Base-by-base conservation (phyloP, 2,888 invertebrate species). In the Muscina levida region DNA sequence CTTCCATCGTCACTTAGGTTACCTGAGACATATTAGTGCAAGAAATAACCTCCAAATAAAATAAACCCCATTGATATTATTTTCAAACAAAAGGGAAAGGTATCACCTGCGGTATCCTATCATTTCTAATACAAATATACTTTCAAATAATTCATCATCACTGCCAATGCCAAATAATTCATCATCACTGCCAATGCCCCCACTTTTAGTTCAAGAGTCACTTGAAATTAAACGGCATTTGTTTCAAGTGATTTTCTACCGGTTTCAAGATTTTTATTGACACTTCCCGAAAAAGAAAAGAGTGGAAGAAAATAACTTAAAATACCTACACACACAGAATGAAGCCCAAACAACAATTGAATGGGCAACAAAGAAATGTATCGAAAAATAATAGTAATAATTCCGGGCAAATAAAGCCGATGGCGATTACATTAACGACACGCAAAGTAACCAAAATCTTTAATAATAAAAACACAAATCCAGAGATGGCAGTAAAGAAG, bases 391-490 rank as follows among this genome's bases (percentile, higher is more conserved):
- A 39, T 62, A 39, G 31, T 59, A 59, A 59, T 59, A 59, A 59
- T 59, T 11, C 59, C 62, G 39, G 13, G 2, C 13, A 8, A 56
- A 59, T 39, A 39, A 59, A 37, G 15, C 37, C 39, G 22, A 22
- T 62, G 62, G 42, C 39, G 42, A 62, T 62, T 42, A 39, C 22
- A 62, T 62, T 42, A 62, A 42, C 62, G 42, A 19, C 62, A 62
- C 62, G 62, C 62, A 42, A 62, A 42, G 62, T 62, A 39, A 39
- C 42, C 62, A 19, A 56, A 26, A 13, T 13, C 44, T 13, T 44
- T 8, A n/a, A 31, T 8, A n/a, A 31, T 10, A 44, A 53, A 53
- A 6, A 13, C 53, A 24, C 53, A 3, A 13, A 51, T 31, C 31
- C 31, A 31, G 31, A 31, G 31, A 31, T 31, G 31, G 4, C n/a